These are phyloP conservation scores for Philantomba maxwellii DNA, from an alignment of 2,113 vertebrate genomes.

Conservation along the genomic window DNA sequence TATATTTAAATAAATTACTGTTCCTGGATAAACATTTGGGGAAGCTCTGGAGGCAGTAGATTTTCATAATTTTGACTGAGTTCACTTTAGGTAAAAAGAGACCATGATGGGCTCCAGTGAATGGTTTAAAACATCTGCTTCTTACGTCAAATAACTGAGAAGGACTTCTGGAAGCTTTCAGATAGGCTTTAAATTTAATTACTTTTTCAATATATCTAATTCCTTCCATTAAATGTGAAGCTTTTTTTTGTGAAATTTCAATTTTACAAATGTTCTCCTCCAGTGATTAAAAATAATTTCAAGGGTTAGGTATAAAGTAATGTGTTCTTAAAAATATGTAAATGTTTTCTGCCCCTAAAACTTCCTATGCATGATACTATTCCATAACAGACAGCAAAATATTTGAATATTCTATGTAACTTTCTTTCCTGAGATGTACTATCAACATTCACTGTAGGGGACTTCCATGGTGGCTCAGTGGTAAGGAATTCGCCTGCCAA, in stretches of 20 bases:
- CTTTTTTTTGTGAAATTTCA: not conserved
- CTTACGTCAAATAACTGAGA: slow-evolving; percentile 15
- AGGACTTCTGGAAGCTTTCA: not conserved
- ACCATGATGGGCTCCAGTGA: slow-evolving; percentile 55
- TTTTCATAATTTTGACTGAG: slow-evolving; percentile 59
- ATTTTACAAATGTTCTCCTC: not conserved
- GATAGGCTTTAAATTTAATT: not conserved
- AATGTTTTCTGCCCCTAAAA: not conserved
- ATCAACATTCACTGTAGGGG: not conserved
- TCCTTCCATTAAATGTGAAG: not conserved
- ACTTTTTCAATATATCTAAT: not conserved
- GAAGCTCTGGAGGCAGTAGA: not conserved
- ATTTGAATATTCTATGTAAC: not conserved
- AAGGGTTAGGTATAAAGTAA: not conserved
- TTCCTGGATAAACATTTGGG: slow-evolving; percentile 72
- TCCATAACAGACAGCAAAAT: not conserved
- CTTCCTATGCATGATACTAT: not conserved
- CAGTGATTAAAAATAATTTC: not conserved
- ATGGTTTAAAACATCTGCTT: slow-evolving; percentile 58
- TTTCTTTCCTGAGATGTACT: not conserved
- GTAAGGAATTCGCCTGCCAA: not conserved
- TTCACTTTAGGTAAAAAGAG: slow-evolving; percentile 72
- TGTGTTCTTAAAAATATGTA: not conserved
- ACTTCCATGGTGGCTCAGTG: not conserved
- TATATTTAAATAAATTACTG: slow-evolving; percentile 75